These are phyloP conservation scores for Rhizomys pruinosus DNA, from an alignment of 2,113 vertebrate genomes.

Conservation along the genomic window DNA sequence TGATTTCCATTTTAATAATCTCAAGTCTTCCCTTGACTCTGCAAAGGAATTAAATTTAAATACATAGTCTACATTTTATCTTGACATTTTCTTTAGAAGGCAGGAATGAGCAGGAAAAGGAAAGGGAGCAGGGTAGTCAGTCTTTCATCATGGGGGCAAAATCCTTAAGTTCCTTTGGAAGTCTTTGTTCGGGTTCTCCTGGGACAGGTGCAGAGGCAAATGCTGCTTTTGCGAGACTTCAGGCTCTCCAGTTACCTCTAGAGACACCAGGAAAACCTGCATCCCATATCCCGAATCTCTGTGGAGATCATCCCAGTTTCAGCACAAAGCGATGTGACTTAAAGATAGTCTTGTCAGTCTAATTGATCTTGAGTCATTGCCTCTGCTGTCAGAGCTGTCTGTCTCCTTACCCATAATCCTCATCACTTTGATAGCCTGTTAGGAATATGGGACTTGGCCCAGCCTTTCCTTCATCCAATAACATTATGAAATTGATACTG, in stretches of 20 bases:
- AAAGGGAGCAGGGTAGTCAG: constrained; percentile 62
- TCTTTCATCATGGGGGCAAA: constrained; percentile 61
- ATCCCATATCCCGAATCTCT: constrained; percentile 55
- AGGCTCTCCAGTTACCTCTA: constrained; percentile 77
- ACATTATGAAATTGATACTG: constrained; percentile 90
- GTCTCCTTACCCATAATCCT: constrained; percentile 87
- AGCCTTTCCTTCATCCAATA: constrained; percentile 85
- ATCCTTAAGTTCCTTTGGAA: neutral
- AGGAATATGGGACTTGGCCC: constrained; percentile 85
- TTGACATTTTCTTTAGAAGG: constrained; percentile 81
- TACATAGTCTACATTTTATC: constrained; percentile 68
- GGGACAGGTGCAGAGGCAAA: neutral
- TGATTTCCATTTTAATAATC: constrained; percentile 82
- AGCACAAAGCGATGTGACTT: constrained; percentile 84
- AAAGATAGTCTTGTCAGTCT: constrained; percentile 86
- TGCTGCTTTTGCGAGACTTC: constrained; percentile 13
- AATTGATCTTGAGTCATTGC: constrained; percentile 87
- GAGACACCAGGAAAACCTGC: constrained; percentile 62
- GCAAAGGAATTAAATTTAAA: constrained; percentile 78
- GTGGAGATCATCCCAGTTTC: constrained; percentile 77
- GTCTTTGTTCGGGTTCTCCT: constrained; percentile 61
- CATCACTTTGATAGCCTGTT: constrained; percentile 83
- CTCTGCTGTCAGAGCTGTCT: constrained; percentile 87
- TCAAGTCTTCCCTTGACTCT: constrained; percentile 66
- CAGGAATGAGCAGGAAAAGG: constrained; percentile 19